Conservation (phyloP, 1,140 invertebrate species). For the Eufriesea mexicana region DNA sequence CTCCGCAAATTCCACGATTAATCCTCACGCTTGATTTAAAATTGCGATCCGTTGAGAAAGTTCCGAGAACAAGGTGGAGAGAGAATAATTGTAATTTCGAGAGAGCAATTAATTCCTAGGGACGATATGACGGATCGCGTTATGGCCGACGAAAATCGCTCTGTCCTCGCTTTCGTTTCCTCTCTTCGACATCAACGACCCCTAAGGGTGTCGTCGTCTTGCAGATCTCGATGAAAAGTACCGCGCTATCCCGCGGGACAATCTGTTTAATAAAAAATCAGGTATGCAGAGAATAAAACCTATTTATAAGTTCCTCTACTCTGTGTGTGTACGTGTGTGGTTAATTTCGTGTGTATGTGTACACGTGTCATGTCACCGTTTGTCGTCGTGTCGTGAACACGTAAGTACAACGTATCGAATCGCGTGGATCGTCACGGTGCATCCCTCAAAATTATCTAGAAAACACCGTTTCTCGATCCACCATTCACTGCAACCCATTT, state of each 20-base stretch:
- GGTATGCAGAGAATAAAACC: constrained; percentile 26
- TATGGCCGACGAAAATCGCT: not conserved
- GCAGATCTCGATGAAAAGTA: constrained; percentile 27
- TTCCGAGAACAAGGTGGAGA: not conserved
- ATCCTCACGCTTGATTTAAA: too few species aligned
- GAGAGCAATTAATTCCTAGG: not conserved
- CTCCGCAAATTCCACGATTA: too few species aligned
- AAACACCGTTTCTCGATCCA: not conserved
- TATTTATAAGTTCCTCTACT: not conserved
- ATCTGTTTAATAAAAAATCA: constrained; percentile 35
- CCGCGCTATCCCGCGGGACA: not conserved
- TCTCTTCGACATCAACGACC: constrained; percentile 3
- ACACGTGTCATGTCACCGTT: constrained; percentile 15
- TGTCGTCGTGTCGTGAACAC: constrained; percentile 29
- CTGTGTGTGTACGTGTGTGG: not conserved
- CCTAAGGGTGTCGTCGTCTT: not conserved
- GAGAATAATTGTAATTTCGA: not conserved
- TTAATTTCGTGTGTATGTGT: not conserved
- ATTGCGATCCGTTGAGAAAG: too few species aligned
- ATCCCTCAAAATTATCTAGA: not conserved
- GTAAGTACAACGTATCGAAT: constrained; percentile 28
- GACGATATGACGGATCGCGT: constrained; percentile 4
- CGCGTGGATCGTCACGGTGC: not conserved
- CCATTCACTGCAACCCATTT: not conserved
- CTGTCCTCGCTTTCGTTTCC: not conserved